Base-by-base conservation (phyloP, 2,113 vertebrate species). In the Coryphaenoides rupestris region DNA sequence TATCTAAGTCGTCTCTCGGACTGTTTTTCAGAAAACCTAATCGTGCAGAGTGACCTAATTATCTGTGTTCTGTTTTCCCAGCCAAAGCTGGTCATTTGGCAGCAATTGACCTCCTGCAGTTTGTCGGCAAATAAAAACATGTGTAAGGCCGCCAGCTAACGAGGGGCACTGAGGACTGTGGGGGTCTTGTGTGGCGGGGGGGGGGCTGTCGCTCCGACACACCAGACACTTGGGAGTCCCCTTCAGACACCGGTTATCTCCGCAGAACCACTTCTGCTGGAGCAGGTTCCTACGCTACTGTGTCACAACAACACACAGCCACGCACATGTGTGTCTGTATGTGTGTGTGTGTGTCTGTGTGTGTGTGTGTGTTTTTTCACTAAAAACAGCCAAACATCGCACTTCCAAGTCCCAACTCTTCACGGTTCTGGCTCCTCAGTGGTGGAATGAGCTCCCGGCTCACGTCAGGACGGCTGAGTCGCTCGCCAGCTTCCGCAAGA, bases 41-140 rank as follows among this genome's bases (percentile, higher is more conserved):
- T 88, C 69, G 84, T 84, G 80, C 82, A 86, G 84, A 82, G 82
- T 87, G 84, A 86, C 86, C 86, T 86, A 85, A 88, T 88, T 88
- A 88, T 88, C 83, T 77, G 77, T 77, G 76, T 55, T 75, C 80
- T 82, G 81, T 86, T 88, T 86, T 88, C 77, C 77, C 78, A 88
- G 86, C 83, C 86, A 87, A 80, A 82, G 84, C 81, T 76, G 69
- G 81, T 86, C 79, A 88, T 88, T 87, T 83, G 82, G 73, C 69
- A 79, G 86, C 86, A 88, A 87, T 88, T 88, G 86, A 88, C 86
- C 84, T 86, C 86, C 84, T 78, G 86, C 82, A 86, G 86, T 87
- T 84, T 75, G 75, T 80, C 71, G 40, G 80, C 80, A 56, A 88
- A 86, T 82, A 80, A 86, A 88, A 88, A 88, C 84, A 88, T 73